Evolutionary conservation across 2,888 invertebrate species (phyloP), one percentile per base, ranked within the genome.

Genomic region (Xylophagus ater): DNA sequence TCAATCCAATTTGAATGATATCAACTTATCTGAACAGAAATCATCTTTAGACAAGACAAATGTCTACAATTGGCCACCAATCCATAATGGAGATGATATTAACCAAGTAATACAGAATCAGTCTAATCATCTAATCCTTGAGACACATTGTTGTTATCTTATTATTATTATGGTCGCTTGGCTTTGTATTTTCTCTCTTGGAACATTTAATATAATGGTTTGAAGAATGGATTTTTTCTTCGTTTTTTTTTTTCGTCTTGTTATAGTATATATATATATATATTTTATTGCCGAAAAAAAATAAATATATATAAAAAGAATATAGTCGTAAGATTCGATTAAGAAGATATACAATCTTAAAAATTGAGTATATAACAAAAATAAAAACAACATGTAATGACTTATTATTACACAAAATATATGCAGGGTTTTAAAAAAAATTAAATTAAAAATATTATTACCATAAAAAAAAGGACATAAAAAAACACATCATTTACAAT

Each of bases 1-100:
- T 67, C 78, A 78, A 66, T 79, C 80, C 49, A 75, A 74, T 57
- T 66, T 81, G 61, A 82, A 82, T 63, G 80, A 81, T 67, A 81
- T 81, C 62, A 80, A 78, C 64, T 80, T 81, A 66, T 79, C 80
- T 49, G 79, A 82, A 66, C 80, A 81, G 66, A 81, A 81, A 69
- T 60, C 58, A 51, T 54, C 59, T 51, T 42, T 55, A 53, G 63
- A 62, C 55, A 63, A 62, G 51, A 54, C 56, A 10, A 24, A 18
- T 13, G 19, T 30, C 3, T 40, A 40, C 28, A 40, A 40, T 26
- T 40, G 40, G 40, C 40, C 40, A 26, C 34, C 34, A 8, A 40
- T 40, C 17, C 40, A 34, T 15, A 26, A 34, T 20, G 40, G 40
- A 23, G 34, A 40, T 15, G 34, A 40, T 34, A 21, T 28, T 29